Base-by-base conservation (phyloP, 2,888 invertebrate species). In the Pristionchus japonicus region DNA sequence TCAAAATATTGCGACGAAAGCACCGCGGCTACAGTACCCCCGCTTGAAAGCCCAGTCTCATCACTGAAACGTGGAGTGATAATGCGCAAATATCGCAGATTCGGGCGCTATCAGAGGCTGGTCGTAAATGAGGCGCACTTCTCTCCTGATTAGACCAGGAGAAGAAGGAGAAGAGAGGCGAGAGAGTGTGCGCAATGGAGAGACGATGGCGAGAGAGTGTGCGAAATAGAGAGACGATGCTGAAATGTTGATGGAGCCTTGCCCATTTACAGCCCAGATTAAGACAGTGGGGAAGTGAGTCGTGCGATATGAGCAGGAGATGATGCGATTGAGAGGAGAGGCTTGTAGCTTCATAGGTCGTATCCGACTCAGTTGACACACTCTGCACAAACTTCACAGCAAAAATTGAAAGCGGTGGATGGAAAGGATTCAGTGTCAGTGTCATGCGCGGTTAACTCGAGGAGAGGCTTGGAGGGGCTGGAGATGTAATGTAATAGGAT, bases 231-330 rank as follows among this genome's bases (percentile, higher is more conserved):
- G 64, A 64, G 64, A 27, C 64, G n/a, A 9, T 57, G n/a, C 23
- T n/a, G 61, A 23, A 61, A n/a, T n/a, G n/a, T n/a, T 31, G 15
- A 7, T 64, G 64, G 64, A 64, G 64, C 31, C 31, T 27, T 3
- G 64, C 64, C 64, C 64, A 31, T 64, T 64, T 64, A 64, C 64
- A 64, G 64, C 64, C 64, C 64, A 57, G 52, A 57, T 57, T 57
- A 57, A 20, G 20, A 23, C 52, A 23, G 3, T 57, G 23, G 52
- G 52, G 13, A 20, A 57, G 52, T 57, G 52, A 57, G 52, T 3
- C 3, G 52, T 20, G 49, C 15, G 52, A 57, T 9, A 57, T 57
- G 52, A 57, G 49, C 15, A 43, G 43, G 43, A 9, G 43, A 57
- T 57, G 52, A 57, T 57, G 52, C 15, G 3, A 23, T 20, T 20